Percentiles rank a stretch among this genome's conserved stretches.
phyloP scores from a whole-genome alignment of 35 echinoderm and acorn worm species.

The Eucidaris tribuloides region DNA sequence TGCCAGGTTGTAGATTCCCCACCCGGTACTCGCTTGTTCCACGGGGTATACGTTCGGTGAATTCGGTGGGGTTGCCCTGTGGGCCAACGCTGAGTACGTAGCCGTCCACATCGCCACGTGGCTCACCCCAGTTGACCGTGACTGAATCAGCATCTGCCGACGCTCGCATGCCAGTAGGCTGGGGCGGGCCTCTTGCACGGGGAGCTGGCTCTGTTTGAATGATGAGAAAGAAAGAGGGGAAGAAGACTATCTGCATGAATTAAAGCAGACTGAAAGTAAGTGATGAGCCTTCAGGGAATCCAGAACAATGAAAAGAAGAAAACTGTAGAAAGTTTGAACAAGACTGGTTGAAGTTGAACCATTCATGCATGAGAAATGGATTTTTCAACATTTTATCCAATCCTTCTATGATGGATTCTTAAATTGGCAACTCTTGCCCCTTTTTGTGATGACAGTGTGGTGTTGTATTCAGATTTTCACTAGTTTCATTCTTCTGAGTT shows the following conservation, averaged over 20 bases:
- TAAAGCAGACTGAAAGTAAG: neutral
- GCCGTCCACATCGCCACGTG: neutral
- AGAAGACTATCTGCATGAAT: neutral
- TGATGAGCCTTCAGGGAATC: neutral
- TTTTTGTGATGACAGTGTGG: no score
- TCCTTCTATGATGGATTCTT: no score
- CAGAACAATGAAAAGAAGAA: neutral
- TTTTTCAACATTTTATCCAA: no score
- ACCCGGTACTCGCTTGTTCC: neutral
- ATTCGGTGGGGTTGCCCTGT: neutral
- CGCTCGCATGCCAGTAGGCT: neutral
- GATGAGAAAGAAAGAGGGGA: no score
- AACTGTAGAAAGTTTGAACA: neutral
- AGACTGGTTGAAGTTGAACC: neutral
- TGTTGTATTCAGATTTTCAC: no score
- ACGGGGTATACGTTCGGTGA: neutral
- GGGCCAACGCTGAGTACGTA: neutral
- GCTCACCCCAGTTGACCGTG: neutral
- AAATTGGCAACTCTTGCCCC: no score
- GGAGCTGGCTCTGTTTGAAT: no score
- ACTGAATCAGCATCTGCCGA: neutral
- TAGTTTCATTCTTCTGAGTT: no score
- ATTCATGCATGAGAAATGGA: neutral
- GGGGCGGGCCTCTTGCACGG: no score
- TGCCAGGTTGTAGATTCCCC: neutral